Evolutionary conservation across 2,113 vertebrate genomes (phyloP).

Genomic region (Phrynosoma blainvillii): DNA sequence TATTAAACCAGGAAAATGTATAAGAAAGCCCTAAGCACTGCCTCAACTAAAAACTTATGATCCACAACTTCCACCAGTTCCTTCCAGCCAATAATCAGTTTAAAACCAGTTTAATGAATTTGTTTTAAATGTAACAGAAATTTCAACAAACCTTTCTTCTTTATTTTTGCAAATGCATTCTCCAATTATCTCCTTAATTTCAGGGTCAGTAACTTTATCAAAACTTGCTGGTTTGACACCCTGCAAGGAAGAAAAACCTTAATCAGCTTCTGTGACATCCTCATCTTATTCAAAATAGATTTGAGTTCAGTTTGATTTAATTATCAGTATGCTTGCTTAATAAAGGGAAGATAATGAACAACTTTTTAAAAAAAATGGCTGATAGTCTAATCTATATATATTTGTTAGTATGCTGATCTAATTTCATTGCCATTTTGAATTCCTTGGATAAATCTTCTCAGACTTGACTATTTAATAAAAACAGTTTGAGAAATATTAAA

Average conservation of each 20-base stretch:
- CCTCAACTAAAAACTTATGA: not conserved
- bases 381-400: not conserved
- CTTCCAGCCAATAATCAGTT: not conserved
- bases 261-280: not conserved
- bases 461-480: not conserved
- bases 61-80: not conserved
- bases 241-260: slow-evolving; percentile 64
- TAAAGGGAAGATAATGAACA: not conserved
- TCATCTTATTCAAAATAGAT: not conserved
- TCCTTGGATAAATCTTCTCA: not conserved
- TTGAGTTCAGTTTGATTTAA: not conserved
- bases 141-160: slow-evolving; percentile 90
- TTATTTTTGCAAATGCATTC: slow-evolving; percentile 97
- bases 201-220: slow-evolving; percentile 92
- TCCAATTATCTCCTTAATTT: slow-evolving; percentile 98
- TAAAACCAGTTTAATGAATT: not conserved
- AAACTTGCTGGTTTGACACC: slow-evolving; percentile 98
- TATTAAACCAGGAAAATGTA: not conserved
- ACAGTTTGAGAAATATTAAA: not conserved
- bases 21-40: not conserved
- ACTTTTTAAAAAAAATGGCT: not conserved
- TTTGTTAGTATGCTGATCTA: not conserved
- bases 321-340: not conserved
- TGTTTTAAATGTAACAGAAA: slow-evolving; percentile 13
- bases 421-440: not conserved